phyloP scores from a whole-genome alignment of 2,113 vertebrate species.

The Serinus canaria region DNA sequence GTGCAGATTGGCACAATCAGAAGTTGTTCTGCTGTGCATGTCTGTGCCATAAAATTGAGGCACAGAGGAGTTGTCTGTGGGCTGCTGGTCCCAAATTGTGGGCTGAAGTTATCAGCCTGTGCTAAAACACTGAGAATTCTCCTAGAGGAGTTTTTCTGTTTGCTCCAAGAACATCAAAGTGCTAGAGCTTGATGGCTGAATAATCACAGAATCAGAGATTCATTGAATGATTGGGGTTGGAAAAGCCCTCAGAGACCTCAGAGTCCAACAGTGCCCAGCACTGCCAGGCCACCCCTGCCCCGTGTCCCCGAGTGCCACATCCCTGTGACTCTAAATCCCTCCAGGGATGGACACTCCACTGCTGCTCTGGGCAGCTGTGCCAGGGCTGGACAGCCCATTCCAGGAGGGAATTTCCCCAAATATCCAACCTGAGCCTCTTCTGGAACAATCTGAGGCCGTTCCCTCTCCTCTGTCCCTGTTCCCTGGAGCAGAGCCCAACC shows the following conservation, averaged over 20 bases:
- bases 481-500: neutral
- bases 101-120: neutral
- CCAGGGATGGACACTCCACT: neutral
- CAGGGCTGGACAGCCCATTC: neutral
- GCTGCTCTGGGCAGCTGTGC: neutral
- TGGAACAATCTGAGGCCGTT: rapidly evolving
- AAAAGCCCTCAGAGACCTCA: neutral
- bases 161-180: neutral
- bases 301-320: neutral
- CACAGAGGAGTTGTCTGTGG: neutral
- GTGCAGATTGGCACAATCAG: neutral
- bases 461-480: neutral
- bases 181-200: neutral
- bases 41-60: neutral
- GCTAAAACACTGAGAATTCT: neutral
- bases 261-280: neutral
- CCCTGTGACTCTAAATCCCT: neutral
- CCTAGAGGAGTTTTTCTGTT: neutral
- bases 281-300: neutral
- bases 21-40: neutral
- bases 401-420: neutral
- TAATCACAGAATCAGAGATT: neutral
- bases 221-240: neutral
- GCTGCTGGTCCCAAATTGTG: neutral
- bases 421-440: neutral